phyloP scores from a whole-genome alignment of 2,113 vertebrate species.

The Redunca redunca region DNA sequence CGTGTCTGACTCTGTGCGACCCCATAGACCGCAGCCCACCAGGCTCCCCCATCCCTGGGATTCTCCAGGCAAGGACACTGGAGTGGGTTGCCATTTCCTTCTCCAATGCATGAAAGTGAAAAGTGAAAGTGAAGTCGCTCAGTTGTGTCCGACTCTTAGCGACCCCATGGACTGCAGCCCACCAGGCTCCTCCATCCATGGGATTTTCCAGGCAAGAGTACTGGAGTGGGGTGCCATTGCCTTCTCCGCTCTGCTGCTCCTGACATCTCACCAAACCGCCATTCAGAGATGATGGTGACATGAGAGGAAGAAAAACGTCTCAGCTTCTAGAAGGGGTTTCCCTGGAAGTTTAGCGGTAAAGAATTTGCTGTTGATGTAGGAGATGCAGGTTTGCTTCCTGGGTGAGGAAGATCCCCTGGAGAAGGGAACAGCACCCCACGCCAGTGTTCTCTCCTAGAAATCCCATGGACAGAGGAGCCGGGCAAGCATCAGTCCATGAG shows the following conservation, averaged over 20 bases:
- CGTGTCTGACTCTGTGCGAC: no score
- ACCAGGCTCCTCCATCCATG: no score
- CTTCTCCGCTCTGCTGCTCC: no score
- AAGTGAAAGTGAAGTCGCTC: no score
- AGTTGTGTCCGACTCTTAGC: fast-evolving
- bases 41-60: fast-evolving
- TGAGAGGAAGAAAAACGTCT: neutral
- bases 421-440: neutral
- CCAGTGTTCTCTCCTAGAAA: neutral
- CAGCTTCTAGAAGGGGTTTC: neutral
- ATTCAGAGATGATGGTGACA: no score
- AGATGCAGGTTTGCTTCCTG: neutral
- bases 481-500: neutral
- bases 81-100: no score
- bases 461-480: neutral
- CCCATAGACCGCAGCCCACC: no score
- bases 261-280: fast-evolving
- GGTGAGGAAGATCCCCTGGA: neutral
- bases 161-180: no score
- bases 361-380: neutral
- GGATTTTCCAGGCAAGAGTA: no score
- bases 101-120: no score
- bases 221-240: no score
- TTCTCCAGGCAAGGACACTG: no score
- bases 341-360: neutral